These are phyloP conservation scores for Calidris pugnax DNA, from an alignment of 2,113 vertebrate species.

Conservation along the genomic window DNA sequence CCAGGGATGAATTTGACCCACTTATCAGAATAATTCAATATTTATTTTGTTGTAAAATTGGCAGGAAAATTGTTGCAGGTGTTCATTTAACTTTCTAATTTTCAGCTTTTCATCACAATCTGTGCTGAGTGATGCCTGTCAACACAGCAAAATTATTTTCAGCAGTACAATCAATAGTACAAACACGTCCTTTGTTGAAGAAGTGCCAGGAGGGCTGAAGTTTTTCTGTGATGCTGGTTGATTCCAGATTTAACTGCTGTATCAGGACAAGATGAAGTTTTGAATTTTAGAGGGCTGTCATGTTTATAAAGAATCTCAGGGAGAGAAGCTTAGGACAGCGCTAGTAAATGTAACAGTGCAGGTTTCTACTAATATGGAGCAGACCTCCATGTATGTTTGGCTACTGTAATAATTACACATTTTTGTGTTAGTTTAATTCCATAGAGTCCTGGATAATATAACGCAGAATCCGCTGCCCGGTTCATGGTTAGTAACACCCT, in stretches of 20 bases:
- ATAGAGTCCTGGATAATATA: background rate
- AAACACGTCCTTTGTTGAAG: conserved; percentile 62
- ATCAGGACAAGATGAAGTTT: background rate
- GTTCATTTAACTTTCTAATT: conserved; percentile 67
- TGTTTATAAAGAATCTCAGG: background rate
- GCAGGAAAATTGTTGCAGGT: conserved; percentile 64
- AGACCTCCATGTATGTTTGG: background rate
- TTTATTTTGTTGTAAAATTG: conserved; percentile 66
- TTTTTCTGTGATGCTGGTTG: conserved; percentile 3
- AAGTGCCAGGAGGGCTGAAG: conserved; percentile 52
- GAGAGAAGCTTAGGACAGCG: background rate
- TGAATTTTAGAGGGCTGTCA: background rate
- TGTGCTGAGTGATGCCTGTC: conserved; percentile 72
- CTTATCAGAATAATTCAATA: conserved; percentile 60
- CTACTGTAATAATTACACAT: background rate
- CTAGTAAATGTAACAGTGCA: background rate
- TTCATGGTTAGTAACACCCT: background rate
- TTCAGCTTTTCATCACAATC: conserved; percentile 58
- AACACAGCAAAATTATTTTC: conserved; percentile 67
- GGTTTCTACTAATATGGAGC: background rate
- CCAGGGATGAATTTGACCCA: conserved; percentile 55
- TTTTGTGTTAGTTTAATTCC: background rate
- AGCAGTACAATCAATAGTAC: conserved; percentile 59
- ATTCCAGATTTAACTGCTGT: background rate
- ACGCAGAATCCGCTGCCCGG: background rate